Base-by-base conservation (phyloP, 2,113 vertebrate genomes). In the Oncorhynchus tshawytscha region DNA sequence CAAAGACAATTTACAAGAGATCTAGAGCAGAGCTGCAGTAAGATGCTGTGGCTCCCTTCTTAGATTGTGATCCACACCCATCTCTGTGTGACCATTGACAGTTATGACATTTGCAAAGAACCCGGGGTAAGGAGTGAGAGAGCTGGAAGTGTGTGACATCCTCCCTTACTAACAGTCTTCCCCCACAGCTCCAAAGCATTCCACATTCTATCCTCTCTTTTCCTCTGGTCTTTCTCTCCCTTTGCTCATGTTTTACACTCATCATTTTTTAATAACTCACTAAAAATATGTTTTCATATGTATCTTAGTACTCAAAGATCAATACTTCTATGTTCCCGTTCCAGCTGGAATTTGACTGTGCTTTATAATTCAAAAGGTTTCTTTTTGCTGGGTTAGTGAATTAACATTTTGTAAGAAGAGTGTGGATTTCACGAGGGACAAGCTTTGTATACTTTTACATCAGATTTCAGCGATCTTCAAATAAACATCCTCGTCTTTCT, bases 171-270 rank as follows among this genome's bases (percentile, higher is more conserved):
- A 9, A 22, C 27, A 1, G 25, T 72, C 71, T 39, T 67, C 49
- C 73, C 74, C 67, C 54, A 59, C 18, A 66, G 62, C 76, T 74
- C 68, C 81, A 78, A 81, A 76, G 79, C 31, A 73, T 59, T 25
- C 74, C 24, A n/a, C 3, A 68, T 45, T 20, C 20, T 20, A 15
- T 20, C 54, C 54, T 57, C 16, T 57, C 54, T 57, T 16, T 18
- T 20, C 54, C 20, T 57, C 54, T 15, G 2, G 15, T 57, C 54
- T 20, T 20, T 20, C 20, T 57, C 54, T 57, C 18, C 54, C 20
- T 57, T 20, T 57, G 54, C 54, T 57, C 1, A 20, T 57, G 54
- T 57, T 57, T 20, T 20, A 57, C 54, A 20, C 54, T 15, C 18
- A 20, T 57, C 1, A 20, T 20, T 18, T 57, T 57, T 57, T 57